Percentiles rank a stretch among this genome's conserved stretches.
phyloP scores from a whole-genome alignment of 2,888 invertebrate genomes.

The Aleiodes alternator region DNA sequence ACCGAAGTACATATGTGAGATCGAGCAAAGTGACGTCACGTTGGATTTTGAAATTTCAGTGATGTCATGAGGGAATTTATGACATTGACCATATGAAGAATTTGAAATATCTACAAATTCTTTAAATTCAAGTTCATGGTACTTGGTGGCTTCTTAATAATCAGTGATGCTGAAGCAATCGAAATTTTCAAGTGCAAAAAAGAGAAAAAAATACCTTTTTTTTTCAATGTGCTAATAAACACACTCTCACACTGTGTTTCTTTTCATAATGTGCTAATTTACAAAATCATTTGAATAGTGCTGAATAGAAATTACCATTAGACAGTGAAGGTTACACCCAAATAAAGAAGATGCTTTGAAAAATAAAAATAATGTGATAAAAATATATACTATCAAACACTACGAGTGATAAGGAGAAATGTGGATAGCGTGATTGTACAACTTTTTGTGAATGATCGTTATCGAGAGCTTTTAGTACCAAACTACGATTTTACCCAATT shows the following conservation, averaged over 20 bases:
- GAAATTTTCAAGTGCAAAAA: background rate
- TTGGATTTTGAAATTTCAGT: slow-evolving; percentile 32
- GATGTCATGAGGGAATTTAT: slow-evolving; percentile 43
- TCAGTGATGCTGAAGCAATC: background rate
- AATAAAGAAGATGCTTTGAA: slow-evolving; percentile 3
- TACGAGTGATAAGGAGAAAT: background rate
- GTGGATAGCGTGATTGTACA: slow-evolving; percentile 29
- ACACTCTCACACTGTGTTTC: slow-evolving; percentile 9
- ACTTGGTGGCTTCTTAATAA: background rate
- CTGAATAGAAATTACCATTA: slow-evolving; percentile 17
- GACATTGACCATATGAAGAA: slow-evolving; percentile 19
- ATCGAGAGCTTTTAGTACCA: slow-evolving; percentile 29
- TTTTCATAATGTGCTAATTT: slow-evolving; percentile 25
- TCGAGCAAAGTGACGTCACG: slow-evolving; percentile 26
- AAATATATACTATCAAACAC: background rate
- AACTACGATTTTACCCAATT: slow-evolving; percentile 48
- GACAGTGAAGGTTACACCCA: slow-evolving; percentile 1
- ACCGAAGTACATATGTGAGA: background rate
- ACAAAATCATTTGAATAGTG: slow-evolving; percentile 27
- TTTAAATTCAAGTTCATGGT: background rate
- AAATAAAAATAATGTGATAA: background rate
- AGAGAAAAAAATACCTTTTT: background rate
- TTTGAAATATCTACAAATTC: background rate
- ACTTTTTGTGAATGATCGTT: slow-evolving; percentile 34
- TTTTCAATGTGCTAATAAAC: background rate